Conservation (phyloP, 2,797 vertebrate species). For the Pipistrellus pipistrellus region DNA sequence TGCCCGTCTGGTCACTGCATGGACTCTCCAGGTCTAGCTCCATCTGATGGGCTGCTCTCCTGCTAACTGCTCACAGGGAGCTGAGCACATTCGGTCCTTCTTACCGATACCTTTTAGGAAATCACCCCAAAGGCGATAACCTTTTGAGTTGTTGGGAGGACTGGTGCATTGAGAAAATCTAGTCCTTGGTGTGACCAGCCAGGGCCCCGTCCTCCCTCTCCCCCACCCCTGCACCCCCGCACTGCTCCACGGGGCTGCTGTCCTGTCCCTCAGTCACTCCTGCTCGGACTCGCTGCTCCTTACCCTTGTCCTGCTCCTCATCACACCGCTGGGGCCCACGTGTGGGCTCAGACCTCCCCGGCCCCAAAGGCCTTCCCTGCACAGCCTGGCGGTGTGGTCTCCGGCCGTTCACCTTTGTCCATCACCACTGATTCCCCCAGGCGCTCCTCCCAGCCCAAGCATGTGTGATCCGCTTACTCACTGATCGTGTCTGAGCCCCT, state of each 20-base stretch:
- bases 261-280: background rate
- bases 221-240: accelerated
- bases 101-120: slow-evolving; percentile 7
- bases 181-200: accelerated
- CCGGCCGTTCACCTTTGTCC: background rate
- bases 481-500: background rate
- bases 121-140: background rate
- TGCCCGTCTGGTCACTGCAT: too few relatives aligned
- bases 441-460: background rate
- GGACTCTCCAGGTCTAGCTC: too few relatives aligned
- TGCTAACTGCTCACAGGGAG: slow-evolving; percentile 10
- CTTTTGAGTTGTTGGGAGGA: background rate
- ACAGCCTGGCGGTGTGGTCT: background rate
- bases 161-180: background rate
- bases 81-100: slow-evolving; percentile 5
- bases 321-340: accelerated
- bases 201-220: accelerated
- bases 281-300: accelerated
- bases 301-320: background rate
- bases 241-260: too few relatives aligned
- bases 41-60: background rate
- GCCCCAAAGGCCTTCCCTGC: background rate
- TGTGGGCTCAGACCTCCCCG: background rate
- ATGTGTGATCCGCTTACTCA: background rate
- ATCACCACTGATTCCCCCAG: background rate